Percentiles rank a stretch among this genome's conserved stretches.
Conservation (phyloP, 2,888 invertebrate genomes). For the Cerastoderma edule region DNA sequence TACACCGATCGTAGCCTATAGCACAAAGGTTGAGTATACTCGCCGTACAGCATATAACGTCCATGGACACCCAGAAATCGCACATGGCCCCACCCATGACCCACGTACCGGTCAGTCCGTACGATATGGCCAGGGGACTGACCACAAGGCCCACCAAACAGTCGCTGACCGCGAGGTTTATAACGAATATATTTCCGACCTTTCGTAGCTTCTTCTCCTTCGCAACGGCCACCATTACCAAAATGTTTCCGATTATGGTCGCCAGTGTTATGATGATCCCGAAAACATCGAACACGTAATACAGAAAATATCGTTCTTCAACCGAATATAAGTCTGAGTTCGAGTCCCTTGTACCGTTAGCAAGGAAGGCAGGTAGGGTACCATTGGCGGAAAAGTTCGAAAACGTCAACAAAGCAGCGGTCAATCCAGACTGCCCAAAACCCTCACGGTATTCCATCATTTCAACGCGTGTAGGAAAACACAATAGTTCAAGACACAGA, state of each 20-base stretch:
- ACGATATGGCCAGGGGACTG: conserved; percentile 84
- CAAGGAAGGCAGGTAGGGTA: too few species aligned
- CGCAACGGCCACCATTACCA: conserved; percentile 85
- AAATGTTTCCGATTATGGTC: conserved; percentile 84
- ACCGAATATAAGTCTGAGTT: too few species aligned
- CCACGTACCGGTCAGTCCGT: conserved; percentile 79
- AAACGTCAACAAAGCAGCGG: too few species aligned
- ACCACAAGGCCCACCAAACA: conserved; percentile 85
- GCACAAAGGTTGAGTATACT: conserved; percentile 85
- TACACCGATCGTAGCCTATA: conserved; percentile 84
- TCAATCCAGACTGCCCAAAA: too few species aligned
- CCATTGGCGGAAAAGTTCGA: too few species aligned
- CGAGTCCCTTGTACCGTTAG: too few species aligned
- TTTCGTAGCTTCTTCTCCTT: conserved; percentile 86
- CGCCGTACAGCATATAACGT: conserved; percentile 85
- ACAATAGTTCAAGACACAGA: too few species aligned
- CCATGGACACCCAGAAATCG: conserved; percentile 85
- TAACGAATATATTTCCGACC: conserved; percentile 83
- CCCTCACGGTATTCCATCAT: too few species aligned
- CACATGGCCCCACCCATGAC: conserved; percentile 79
- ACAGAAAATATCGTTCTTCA: conserved; percentile 21
- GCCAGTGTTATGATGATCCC: conserved; percentile 81
- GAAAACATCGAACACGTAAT: conserved; percentile 61
- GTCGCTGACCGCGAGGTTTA: conserved; percentile 85
- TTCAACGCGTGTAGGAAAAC: too few species aligned